Percentiles rank a stretch among this genome's conserved stretches.
phyloP scores from a whole-genome alignment of 2,888 invertebrate genomes.

The Eupithecia tripunctaria region DNA sequence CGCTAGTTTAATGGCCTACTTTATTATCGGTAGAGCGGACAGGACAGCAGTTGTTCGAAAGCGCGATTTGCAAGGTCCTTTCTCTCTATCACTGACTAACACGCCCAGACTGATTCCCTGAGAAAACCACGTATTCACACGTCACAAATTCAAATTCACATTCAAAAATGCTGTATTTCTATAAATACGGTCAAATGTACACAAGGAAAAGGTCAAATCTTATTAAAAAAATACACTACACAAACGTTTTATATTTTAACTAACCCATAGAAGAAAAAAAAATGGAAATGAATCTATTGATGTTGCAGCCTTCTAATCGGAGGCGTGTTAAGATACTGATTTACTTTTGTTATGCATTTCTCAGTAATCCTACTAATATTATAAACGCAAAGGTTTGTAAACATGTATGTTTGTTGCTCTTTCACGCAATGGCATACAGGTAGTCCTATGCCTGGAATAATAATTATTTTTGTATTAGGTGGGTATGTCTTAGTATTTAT shows the following conservation, averaged over 20 bases:
- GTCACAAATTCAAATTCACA: no score
- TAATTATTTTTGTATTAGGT: neutral
- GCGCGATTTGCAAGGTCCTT: slow-evolving; percentile 73
- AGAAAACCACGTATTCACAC: slow-evolving; percentile 39
- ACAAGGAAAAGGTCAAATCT: no score
- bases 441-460: no score
- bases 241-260: neutral
- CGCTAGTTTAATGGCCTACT: slow-evolving; percentile 41
- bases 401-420: no score
- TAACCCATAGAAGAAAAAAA: neutral
- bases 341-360: neutral
- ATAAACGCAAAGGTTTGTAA: no score
- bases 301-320: neutral
- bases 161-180: no score
- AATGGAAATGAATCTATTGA: neutral
- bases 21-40: slow-evolving; percentile 49
- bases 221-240: no score
- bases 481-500: neutral
- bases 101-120: slow-evolving; percentile 62
- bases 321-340: neutral
- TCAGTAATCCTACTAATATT: no score
- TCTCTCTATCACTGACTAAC: slow-evolving; percentile 68
- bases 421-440: no score
- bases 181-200: no score
- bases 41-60: slow-evolving; percentile 55